Evolutionary conservation across 2,797 vertebrate species (phyloP).

Genomic region (Melanogrammus aeglefinus): DNA sequence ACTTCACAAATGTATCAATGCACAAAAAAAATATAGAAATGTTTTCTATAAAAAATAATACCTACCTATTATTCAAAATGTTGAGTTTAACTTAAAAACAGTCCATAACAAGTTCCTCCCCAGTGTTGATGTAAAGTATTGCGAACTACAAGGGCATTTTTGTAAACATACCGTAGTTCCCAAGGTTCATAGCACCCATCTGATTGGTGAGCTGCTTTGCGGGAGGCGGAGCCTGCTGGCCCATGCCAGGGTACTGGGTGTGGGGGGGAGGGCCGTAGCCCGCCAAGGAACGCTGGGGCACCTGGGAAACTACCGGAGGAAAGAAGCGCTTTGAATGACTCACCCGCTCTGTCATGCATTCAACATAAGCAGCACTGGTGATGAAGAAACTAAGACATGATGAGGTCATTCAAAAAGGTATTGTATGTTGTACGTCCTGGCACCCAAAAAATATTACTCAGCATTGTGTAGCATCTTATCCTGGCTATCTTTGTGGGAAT

Average conservation of each 20-base stretch:
- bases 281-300: constrained; percentile 57
- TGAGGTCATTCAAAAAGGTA: no score
- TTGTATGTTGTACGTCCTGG: no score
- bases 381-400: no score
- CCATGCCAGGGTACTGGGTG: constrained; percentile 68
- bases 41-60: no score
- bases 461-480: no score
- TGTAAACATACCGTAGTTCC: constrained; percentile 76
- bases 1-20: neutral
- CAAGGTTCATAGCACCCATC: constrained; percentile 84
- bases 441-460: no score
- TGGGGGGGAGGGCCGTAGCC: constrained; percentile 71
- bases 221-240: constrained; percentile 62
- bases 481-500: no score
- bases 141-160: neutral
- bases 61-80: no score
- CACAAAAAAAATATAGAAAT: no score
- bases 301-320: constrained; percentile 72
- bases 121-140: neutral
- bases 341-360: neutral
- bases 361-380: neutral
- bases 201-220: constrained; percentile 81
- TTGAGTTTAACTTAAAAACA: no score
- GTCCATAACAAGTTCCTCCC: no score
- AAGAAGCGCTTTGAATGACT: neutral